phyloP scores from a whole-genome alignment of 2,113 vertebrate genomes.

The Acinonyx jubatus region DNA sequence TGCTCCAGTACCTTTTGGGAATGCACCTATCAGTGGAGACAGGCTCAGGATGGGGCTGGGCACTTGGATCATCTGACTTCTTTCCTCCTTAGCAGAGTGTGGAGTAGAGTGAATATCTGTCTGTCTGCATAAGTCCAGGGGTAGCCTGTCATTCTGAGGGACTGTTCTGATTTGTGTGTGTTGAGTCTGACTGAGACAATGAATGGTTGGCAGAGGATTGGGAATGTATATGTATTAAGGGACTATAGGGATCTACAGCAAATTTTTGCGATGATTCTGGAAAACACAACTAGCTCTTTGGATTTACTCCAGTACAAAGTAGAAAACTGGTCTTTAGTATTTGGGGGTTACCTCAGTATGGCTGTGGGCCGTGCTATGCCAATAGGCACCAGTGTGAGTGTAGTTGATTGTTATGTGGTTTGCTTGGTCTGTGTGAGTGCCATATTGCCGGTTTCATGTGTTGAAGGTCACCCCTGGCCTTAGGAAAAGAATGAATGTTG shows the following conservation, averaged over 20 bases:
- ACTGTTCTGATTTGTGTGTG: neutral
- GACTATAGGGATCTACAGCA: neutral
- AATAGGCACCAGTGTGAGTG: neutral
- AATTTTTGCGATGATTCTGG: neutral
- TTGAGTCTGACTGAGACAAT: neutral
- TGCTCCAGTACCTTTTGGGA: neutral
- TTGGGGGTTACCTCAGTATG: neutral
- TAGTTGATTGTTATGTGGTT: neutral
- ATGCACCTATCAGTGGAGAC: neutral
- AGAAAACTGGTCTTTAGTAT: neutral
- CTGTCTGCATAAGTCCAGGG: neutral
- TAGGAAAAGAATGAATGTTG: slow-evolving; percentile 16
- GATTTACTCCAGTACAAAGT: neutral
- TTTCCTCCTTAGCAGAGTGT: neutral
- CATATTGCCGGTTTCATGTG: neutral
- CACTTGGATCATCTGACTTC: neutral
- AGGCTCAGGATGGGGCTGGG: neutral
- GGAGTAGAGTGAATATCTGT: neutral
- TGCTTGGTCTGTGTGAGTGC: neutral
- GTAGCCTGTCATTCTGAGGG: neutral
- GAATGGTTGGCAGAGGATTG: neutral
- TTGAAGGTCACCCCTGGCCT: slow-evolving; percentile 6
- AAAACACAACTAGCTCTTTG: neutral
- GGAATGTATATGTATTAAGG: neutral
- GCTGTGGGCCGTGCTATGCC: neutral